Conservation (phyloP, 2,888 invertebrate genomes). For the Coelopa pilipes region DNA sequence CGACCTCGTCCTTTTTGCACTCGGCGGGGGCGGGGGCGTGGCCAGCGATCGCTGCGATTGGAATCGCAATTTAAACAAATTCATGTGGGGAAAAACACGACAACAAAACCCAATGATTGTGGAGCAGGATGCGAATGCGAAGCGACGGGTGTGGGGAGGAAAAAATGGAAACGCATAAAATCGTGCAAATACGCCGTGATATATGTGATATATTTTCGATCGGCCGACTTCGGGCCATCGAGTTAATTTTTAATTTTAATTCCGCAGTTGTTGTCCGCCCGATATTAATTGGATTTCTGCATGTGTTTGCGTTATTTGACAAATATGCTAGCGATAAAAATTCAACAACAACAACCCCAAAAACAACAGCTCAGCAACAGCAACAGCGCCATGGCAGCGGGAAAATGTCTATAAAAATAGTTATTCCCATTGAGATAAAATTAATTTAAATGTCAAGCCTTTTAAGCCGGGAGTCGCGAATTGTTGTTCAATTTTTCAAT, state of each 20-base stretch:
- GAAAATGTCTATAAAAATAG: not conserved
- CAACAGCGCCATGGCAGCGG: not conserved
- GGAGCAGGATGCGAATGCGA: not conserved
- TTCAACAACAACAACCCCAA: slow-evolving; percentile 7
- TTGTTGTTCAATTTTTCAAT: slow-evolving; percentile 22
- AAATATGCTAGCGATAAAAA: slow-evolving; percentile 34
- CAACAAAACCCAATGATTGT: not conserved
- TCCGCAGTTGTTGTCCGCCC: slow-evolving; percentile 48
- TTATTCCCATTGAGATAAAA: slow-evolving; percentile 42
- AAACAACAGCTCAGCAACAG: not conserved
- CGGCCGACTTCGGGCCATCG: slow-evolving; percentile 22
- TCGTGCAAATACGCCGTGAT: slow-evolving; percentile 17
- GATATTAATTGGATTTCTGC: slow-evolving; percentile 53
- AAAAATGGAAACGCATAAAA: not conserved
- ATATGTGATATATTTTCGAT: slow-evolving; percentile 2
- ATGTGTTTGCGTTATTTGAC: slow-evolving; percentile 37
- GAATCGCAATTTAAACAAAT: slow-evolving; percentile 14
- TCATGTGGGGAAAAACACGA: not conserved
- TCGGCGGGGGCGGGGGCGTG: no score
- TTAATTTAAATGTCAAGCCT: slow-evolving; percentile 50
- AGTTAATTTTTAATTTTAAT: slow-evolving; percentile 41
- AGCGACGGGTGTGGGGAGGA: not conserved
- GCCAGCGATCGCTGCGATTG: not conserved
- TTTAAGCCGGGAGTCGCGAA: slow-evolving; percentile 7
- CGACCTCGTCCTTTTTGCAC: no score